These are phyloP conservation scores for Venustoraphidia nigricollis DNA, from an alignment of 2,888 invertebrate species.

Conservation along the genomic window DNA sequence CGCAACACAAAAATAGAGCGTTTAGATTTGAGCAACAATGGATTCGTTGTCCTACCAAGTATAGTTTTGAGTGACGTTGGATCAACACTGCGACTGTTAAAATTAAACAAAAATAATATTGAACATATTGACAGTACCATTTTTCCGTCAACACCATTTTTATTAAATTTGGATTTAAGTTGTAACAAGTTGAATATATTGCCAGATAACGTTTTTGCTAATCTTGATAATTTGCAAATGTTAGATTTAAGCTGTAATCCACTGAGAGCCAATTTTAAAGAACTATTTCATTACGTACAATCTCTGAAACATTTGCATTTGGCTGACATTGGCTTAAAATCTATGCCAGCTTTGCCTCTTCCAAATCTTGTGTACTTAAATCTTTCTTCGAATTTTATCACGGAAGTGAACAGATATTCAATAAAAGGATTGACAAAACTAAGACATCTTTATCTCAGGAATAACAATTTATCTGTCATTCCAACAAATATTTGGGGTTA, in stretches of 20 bases:
- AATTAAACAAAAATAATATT: conserved; percentile 62
- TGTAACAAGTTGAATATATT: conserved; percentile 69
- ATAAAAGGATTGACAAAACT: conserved; percentile 54
- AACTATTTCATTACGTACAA: conserved; percentile 74
- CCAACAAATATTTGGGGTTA: conserved; percentile 60
- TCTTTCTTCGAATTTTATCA: conserved; percentile 61
- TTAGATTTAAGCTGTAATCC: conserved; percentile 70
- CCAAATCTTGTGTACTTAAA: conserved; percentile 66
- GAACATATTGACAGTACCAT: conserved; percentile 79
- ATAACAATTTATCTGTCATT: conserved; percentile 59
- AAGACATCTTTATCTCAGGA: conserved; percentile 56
- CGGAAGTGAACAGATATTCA: conserved; percentile 50
- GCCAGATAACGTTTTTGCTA: conserved; percentile 78
- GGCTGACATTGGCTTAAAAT: conserved; percentile 59
- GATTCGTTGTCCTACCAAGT: conserved; percentile 64
- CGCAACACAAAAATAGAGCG: conserved; percentile 66
- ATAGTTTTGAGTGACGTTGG: conserved; percentile 64
- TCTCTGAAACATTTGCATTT: conserved; percentile 63
- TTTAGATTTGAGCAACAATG: conserved; percentile 64
- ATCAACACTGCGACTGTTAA: conserved; percentile 60
- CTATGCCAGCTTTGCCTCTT: conserved; percentile 60
- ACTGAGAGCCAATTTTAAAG: conserved; percentile 71
- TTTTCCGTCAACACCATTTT: conserved; percentile 66
- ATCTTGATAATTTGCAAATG: conserved; percentile 59
- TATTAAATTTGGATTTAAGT: conserved; percentile 61